Conservation (phyloP, 2,888 invertebrate genomes). For the Tethea ocularis region DNA sequence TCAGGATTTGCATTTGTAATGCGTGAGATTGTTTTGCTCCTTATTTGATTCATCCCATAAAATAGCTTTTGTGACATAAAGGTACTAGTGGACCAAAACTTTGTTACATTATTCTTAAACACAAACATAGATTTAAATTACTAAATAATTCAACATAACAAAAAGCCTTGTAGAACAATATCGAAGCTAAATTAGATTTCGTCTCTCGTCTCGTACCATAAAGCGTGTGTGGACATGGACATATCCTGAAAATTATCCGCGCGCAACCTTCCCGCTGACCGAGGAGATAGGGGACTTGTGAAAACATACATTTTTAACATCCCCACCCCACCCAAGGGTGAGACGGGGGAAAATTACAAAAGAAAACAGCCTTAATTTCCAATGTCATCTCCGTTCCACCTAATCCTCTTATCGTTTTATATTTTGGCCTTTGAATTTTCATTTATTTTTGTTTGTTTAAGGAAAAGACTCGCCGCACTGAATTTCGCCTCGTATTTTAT, state of each 20-base stretch:
- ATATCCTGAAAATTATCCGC: conserved; percentile 66
- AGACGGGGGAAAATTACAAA: conserved; percentile 81
- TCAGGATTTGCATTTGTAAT: neutral
- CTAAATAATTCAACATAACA: conserved; percentile 1
- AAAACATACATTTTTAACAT: conserved; percentile 81
- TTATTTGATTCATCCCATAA: neutral
- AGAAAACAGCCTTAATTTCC: conserved; percentile 84
- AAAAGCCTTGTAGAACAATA: conserved; percentile 16
- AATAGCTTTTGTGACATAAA: neutral
- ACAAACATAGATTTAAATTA: neutral
- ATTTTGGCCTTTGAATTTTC: conserved; percentile 82
- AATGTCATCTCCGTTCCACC: conserved; percentile 83
- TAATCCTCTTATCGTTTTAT: conserved; percentile 84
- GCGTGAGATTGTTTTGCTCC: conserved; percentile 5
- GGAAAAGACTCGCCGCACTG: conserved; percentile 63
- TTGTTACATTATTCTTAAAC: neutral
- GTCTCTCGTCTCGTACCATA: conserved; percentile 47
- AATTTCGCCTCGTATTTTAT: conserved; percentile 53
- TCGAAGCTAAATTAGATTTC: conserved; percentile 39
- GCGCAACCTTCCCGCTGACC: conserved; percentile 56
- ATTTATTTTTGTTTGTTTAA: conserved; percentile 82
- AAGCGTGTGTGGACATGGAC: conserved; percentile 57
- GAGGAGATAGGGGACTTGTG: conserved; percentile 42
- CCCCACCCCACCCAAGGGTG: conserved; percentile 62
- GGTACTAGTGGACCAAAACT: neutral